These are phyloP conservation scores for Onychomys leucogaster DNA, from an alignment of 2,797 vertebrate species.

Conservation along the genomic window DNA sequence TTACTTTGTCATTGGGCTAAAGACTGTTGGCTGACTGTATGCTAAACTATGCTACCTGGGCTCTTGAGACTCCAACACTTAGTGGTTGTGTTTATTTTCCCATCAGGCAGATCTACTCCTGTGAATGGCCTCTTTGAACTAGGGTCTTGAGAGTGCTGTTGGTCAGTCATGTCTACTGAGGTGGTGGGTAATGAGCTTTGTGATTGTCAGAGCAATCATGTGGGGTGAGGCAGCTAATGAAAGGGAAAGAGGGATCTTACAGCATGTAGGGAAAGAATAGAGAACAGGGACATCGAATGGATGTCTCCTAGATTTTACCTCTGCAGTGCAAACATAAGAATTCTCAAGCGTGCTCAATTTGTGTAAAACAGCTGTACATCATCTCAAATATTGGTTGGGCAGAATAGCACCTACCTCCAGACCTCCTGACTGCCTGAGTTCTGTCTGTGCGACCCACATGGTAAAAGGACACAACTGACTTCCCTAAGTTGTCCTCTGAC, in stretches of 20 bases:
- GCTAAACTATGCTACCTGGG: background rate
- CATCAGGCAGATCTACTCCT: background rate
- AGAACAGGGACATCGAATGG: background rate
- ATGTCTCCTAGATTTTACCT: background rate
- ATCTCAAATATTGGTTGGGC: background rate
- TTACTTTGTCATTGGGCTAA: background rate
- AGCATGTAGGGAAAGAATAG: background rate
- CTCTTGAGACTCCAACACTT: background rate
- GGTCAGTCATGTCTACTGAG: background rate
- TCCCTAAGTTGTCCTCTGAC: background rate
- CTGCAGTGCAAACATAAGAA: background rate
- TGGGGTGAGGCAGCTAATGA: background rate
- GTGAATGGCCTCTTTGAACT: background rate
- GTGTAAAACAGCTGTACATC: background rate
- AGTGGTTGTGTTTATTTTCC: fast-evolving
- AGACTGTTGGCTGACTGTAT: background rate
- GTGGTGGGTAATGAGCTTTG: background rate
- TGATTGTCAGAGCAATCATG: background rate
- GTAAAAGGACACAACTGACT: background rate
- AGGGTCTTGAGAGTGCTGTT: background rate
- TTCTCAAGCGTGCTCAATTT: background rate
- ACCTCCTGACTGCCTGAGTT: background rate
- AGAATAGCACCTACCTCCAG: no score
- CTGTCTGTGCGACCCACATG: background rate
- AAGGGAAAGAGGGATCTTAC: background rate